Evolutionary conservation across 2,113 vertebrate genomes (phyloP).

Genomic region (Cranoglanis bouderius): DNA sequence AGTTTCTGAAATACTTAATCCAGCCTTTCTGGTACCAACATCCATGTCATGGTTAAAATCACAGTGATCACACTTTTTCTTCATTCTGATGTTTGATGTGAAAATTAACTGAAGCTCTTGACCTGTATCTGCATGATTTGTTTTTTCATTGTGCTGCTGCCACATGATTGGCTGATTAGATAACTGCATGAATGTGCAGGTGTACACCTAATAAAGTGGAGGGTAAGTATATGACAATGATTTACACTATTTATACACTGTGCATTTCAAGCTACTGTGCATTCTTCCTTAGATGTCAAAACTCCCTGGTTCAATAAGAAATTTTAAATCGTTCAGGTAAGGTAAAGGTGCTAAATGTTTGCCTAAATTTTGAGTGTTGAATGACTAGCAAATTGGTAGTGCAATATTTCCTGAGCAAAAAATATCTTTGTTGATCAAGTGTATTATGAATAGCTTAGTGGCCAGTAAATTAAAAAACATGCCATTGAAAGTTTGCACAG

Average conservation of each 20-base stretch:
- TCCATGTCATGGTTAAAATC: background rate
- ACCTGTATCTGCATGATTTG: too few species aligned
- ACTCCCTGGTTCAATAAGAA: background rate
- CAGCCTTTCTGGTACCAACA: background rate
- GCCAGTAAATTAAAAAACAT: background rate
- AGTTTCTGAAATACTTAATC: background rate
- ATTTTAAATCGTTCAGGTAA: background rate
- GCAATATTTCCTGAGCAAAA: background rate
- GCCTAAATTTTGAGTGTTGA: too few species aligned
- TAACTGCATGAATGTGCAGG: background rate
- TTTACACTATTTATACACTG: background rate
- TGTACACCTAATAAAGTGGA: background rate
- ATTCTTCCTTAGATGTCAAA: background rate
- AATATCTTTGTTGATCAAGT: background rate
- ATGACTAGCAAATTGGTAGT: too few species aligned
- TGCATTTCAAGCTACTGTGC: background rate
- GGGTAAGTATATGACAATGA: background rate
- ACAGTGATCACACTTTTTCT: background rate
- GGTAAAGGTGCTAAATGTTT: too few species aligned
- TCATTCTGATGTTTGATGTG: background rate
- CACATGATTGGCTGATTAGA: background rate
- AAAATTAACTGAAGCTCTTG: too few species aligned
- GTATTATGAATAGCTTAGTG: background rate
- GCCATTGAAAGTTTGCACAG: background rate
- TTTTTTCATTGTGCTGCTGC: too few species aligned